phyloP scores from a whole-genome alignment of 2,888 invertebrate species.

The Torymus aiolomorphi region DNA sequence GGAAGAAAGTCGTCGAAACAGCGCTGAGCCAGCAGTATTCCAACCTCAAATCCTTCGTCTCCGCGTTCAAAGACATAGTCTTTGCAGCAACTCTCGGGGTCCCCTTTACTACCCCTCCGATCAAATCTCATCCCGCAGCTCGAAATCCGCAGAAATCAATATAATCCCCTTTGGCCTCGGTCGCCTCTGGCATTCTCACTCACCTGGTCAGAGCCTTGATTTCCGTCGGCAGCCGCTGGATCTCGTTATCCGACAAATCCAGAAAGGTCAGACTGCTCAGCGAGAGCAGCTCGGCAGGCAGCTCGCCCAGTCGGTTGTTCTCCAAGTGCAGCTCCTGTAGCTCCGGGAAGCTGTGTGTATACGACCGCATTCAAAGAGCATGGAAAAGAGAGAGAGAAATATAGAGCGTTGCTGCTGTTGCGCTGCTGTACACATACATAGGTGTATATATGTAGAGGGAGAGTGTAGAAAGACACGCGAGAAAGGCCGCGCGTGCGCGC shows the following conservation, averaged over 20 bases:
- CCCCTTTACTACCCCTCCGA: too few species aligned
- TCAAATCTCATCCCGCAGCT: too few species aligned
- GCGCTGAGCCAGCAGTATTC: too few species aligned
- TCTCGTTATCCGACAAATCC: slow-evolving; percentile 83
- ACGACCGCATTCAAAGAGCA: background rate
- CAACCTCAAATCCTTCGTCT: too few species aligned
- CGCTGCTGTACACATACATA: too few species aligned
- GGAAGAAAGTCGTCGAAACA: too few species aligned
- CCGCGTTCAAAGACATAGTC: too few species aligned
- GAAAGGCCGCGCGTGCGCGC: slow-evolving; percentile 5
- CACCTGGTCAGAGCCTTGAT: slow-evolving; percentile 80
- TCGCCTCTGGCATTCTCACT: slow-evolving; percentile 66
- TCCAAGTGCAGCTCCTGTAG: slow-evolving; percentile 72
- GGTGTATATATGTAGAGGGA: background rate
- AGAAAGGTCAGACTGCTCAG: slow-evolving; percentile 80
- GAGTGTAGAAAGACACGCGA: slow-evolving; percentile 17
- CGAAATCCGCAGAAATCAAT: slow-evolving; percentile 23
- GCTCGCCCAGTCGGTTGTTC: slow-evolving; percentile 79
- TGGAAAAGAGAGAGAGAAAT: slow-evolving; percentile 15
- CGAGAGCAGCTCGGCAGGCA: slow-evolving; percentile 80
- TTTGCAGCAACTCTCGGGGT: too few species aligned
- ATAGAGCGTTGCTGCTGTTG: background rate
- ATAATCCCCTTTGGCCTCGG: too few species aligned
- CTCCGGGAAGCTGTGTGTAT: slow-evolving; percentile 66
- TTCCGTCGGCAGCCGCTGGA: slow-evolving; percentile 81